Base-by-base conservation (phyloP, 1,140 invertebrate species). In the Lepidurus couesii region DNA sequence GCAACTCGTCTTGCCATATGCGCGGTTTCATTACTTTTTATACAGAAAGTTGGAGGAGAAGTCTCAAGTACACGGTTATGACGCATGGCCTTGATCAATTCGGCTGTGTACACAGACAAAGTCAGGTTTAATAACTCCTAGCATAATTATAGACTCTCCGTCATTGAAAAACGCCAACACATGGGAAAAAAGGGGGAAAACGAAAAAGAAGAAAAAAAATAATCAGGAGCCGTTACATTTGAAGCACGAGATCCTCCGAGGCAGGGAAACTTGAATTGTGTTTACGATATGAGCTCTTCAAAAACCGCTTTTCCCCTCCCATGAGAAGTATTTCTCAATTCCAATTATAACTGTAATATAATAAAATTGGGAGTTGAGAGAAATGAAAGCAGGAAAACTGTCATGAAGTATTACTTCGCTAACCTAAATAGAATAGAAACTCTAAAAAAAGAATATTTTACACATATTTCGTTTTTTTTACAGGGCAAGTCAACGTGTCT, bases 81-180 rank as follows among this genome's bases (percentile, higher is more conserved):
- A 65, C 53, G 53, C 53, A 65, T 65, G 53, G 13, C 53, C 53
- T 65, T 65, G 53, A 65, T 65, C 53, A 65, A 7, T 65, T 9
- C 53, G 34, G 34, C 34, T 34, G 34, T 34, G 53, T 65, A 65
- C 8, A 65, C 6, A 13, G 16, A 21, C 8, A 65, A 9, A 65
- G 53, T 65, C 53, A 65, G 53, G 21, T 65, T 65, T 65, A 65
- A 65, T 65, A 9, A 65, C 53, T 65, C 53, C 53, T 10, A 16
- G 53, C n/a, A 65, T 65, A 65, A 65, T 65, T 65, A 65, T 21
- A 65, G 16, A 65, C 53, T 65, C 53, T 65, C 53, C 53, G 8
- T 65, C 53, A 65, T 9, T 65, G 53, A 7, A 13, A 65, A 16
- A 65, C 53, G 21, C 53, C 53, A 65, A 11, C 53, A 21, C 7